Percentiles rank a stretch among this genome's conserved stretches.
These are phyloP conservation scores for Nautilus pompilius DNA, from an alignment of 1,140 invertebrate species.

Conservation along the genomic window DNA sequence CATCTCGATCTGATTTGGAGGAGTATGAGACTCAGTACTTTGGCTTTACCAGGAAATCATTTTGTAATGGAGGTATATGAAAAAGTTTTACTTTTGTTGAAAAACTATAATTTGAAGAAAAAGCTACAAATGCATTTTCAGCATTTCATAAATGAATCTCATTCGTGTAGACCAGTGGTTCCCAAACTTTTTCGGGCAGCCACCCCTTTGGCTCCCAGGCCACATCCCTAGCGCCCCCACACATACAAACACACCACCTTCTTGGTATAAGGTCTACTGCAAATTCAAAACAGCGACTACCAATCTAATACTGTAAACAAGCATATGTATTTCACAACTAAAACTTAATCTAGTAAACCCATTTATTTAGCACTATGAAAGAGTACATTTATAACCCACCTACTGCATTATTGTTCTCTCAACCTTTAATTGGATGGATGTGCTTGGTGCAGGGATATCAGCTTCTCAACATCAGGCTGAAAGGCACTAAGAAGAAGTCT, in stretches of 20 bases:
- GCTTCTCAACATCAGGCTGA: neutral
- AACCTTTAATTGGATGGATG: neutral
- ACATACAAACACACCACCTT: neutral
- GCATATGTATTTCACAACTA: neutral
- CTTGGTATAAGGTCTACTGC: neutral
- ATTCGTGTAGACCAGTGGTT: neutral
- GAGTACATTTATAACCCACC: neutral
- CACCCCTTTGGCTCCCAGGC: neutral
- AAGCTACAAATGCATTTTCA: too few relatives aligned
- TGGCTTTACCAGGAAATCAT: constrained; percentile 35
- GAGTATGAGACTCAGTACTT: constrained; percentile 38
- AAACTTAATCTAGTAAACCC: neutral
- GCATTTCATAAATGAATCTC: too few relatives aligned
- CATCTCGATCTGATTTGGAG: neutral
- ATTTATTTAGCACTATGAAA: neutral
- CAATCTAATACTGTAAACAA: too few relatives aligned
- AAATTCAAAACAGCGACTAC: neutral
- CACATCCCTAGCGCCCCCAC: neutral
- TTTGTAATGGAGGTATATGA: constrained; percentile 36
- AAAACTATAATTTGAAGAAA: too few relatives aligned
- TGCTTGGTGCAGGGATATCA: neutral
- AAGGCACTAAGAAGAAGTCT: neutral
- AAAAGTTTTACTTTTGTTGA: too few relatives aligned
- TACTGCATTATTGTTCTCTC: neutral
- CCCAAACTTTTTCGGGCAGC: neutral